phyloP scores from a whole-genome alignment of 2,888 invertebrate species.

The Sisyra nigra region DNA sequence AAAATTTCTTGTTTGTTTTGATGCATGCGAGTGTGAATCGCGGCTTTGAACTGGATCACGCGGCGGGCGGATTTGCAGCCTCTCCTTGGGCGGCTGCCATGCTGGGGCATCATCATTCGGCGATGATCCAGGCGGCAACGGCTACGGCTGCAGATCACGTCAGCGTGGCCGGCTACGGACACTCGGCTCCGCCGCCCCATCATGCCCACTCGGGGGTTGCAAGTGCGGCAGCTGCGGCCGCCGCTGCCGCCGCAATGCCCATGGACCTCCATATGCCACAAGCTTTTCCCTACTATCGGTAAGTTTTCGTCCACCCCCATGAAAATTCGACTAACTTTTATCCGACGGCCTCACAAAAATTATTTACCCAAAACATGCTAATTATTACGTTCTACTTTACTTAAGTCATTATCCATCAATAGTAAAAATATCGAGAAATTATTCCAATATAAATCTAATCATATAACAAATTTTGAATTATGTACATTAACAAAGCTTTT shows the following conservation, averaged over 20 bases:
- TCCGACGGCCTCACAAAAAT: too few relatives aligned
- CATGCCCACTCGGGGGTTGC: constrained; percentile 34
- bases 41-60: constrained; percentile 52
- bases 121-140: constrained; percentile 30
- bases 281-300: constrained; percentile 85
- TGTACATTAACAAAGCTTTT: too few relatives aligned
- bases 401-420: too few relatives aligned
- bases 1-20: neutral
- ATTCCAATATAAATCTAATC: too few relatives aligned
- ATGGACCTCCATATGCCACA: constrained; percentile 89
- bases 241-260: constrained; percentile 50
- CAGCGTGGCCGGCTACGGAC: constrained; percentile 44
- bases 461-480: too few relatives aligned
- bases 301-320: too few relatives aligned
- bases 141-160: constrained; percentile 26
- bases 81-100: constrained; percentile 65
- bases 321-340: too few relatives aligned
- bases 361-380: too few relatives aligned
- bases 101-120: constrained; percentile 40
- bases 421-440: too few relatives aligned
- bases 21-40: constrained; percentile 17
- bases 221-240: constrained; percentile 18
- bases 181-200: constrained; percentile 40
- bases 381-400: too few relatives aligned
- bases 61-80: constrained; percentile 48